A percentile compares a stretch with the other conserved stretches of the same genome.
These are phyloP conservation scores for Ladona fulva DNA, from an alignment of 1,140 invertebrate species.

Conservation along the genomic window DNA sequence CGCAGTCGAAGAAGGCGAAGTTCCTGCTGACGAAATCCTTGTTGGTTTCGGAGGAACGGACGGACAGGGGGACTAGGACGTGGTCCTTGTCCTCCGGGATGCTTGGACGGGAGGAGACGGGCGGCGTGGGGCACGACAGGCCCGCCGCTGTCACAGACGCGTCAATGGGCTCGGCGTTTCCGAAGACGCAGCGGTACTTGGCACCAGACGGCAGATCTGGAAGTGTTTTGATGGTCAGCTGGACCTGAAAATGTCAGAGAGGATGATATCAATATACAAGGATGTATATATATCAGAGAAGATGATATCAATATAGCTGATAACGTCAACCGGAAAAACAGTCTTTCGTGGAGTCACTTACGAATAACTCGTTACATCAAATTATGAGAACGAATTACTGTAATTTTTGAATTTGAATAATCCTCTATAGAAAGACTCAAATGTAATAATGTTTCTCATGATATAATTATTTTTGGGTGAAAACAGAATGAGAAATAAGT, in stretches of 20 bases:
- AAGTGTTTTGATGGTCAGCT: slow-evolving; percentile 78
- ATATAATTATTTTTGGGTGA: no score
- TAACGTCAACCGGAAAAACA: no score
- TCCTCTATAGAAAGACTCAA: no score
- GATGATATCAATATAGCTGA: no score
- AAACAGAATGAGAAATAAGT: no score
- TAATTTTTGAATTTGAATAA: no score
- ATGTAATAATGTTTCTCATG: no score
- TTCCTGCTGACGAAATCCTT: slow-evolving; percentile 89
- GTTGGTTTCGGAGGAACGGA: slow-evolving; percentile 86
- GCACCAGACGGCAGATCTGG: slow-evolving; percentile 80
- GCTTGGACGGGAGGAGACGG: slow-evolving; percentile 59
- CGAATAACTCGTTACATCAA: no score
- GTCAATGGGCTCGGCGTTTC: slow-evolving; percentile 72
- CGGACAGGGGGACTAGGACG: slow-evolving; percentile 81
- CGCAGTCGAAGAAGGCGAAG: slow-evolving; percentile 93
- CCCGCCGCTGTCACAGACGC: slow-evolving; percentile 70
- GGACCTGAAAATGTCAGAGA: slow-evolving; percentile 43
- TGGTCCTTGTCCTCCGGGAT: slow-evolving; percentile 79
- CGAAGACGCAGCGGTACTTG: slow-evolving; percentile 91
- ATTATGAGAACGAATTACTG: no score
- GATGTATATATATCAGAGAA: no score
- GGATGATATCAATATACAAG: not conserved
- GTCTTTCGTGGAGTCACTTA: no score
- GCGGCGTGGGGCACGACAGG: slow-evolving; percentile 76